Percentiles rank a stretch among this genome's conserved stretches.
phyloP scores from a whole-genome alignment of 2,888 invertebrate genomes.

The Ochropleura leucogaster region DNA sequence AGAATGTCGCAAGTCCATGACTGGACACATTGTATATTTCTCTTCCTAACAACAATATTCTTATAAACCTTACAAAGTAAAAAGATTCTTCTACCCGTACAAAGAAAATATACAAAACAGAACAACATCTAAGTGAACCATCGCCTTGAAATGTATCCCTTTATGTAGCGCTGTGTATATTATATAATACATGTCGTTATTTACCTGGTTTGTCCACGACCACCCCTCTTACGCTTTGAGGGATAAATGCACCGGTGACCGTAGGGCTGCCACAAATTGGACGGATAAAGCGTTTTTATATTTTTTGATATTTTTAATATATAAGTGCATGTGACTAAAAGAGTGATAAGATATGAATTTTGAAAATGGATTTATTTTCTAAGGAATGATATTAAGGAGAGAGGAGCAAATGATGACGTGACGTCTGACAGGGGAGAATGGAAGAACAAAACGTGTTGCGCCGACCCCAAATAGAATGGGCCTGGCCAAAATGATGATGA shows the following conservation, averaged over 20 bases:
- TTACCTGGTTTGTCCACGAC: slow-evolving; percentile 55
- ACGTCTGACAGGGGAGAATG: no score
- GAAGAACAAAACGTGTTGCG: no score
- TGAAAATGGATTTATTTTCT: no score
- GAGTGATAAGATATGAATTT: no score
- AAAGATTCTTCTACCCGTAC: neutral
- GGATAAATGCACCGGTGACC: slow-evolving; percentile 57
- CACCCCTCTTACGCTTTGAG: slow-evolving; percentile 60
- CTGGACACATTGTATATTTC: neutral
- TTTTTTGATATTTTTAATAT: no score
- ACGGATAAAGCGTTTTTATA: no score
- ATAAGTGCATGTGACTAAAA: no score
- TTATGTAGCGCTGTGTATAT: slow-evolving; percentile 32
- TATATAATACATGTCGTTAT: slow-evolving; percentile 52
- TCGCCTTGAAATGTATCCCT: slow-evolving; percentile 44
- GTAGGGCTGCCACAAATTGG: slow-evolving; percentile 49
- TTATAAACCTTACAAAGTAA: slow-evolving; percentile 15
- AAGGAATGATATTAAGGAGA: no score
- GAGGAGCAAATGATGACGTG: no score
- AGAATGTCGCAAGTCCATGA: no score
- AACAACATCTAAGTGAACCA: slow-evolving; percentile 33
- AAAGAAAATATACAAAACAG: slow-evolving; percentile 42
- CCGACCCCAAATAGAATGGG: no score
- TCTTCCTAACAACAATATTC: neutral
- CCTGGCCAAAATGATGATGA: no score